Conservation (phyloP, 1,140 invertebrate genomes). For the Chironomus tepperi region DNA sequence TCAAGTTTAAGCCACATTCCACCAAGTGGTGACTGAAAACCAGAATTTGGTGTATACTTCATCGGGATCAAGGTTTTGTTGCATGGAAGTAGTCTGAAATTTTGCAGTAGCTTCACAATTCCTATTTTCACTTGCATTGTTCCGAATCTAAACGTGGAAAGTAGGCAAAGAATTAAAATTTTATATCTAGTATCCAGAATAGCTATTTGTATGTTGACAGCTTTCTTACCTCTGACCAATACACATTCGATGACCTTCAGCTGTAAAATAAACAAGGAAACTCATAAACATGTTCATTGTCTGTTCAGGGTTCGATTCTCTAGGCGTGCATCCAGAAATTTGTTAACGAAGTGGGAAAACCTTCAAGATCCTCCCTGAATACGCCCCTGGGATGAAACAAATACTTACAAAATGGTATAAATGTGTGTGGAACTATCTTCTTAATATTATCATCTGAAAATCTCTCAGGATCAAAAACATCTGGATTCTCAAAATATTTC, state of each 20-base stretch:
- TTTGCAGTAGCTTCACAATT: constrained; percentile 29
- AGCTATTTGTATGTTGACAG: too few species aligned
- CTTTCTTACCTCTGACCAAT: background rate
- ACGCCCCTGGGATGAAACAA: too few species aligned
- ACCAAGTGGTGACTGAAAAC: constrained; percentile 36
- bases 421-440: constrained; percentile 37
- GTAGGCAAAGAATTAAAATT: too few species aligned
- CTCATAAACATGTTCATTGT: background rate
- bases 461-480: constrained; percentile 49
- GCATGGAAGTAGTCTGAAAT: constrained; percentile 26
- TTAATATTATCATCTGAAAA: constrained; percentile 35
- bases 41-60: constrained; percentile 3
- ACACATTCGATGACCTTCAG: background rate
- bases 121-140: constrained; percentile 36
- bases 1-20: constrained; percentile 37
- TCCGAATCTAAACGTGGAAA: constrained; percentile 34
- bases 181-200: too few species aligned
- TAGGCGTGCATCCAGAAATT: too few species aligned
- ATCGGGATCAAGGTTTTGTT: constrained; percentile 18
- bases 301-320: too few species aligned
- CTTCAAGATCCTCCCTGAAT: too few species aligned
- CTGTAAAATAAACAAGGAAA: background rate
- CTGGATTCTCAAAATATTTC: constrained; percentile 46
- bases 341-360: too few species aligned
- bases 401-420: constrained; percentile 37